Evolutionary conservation across 2,113 vertebrate genomes (phyloP).

Genomic region (Oreochromis aureus): DNA sequence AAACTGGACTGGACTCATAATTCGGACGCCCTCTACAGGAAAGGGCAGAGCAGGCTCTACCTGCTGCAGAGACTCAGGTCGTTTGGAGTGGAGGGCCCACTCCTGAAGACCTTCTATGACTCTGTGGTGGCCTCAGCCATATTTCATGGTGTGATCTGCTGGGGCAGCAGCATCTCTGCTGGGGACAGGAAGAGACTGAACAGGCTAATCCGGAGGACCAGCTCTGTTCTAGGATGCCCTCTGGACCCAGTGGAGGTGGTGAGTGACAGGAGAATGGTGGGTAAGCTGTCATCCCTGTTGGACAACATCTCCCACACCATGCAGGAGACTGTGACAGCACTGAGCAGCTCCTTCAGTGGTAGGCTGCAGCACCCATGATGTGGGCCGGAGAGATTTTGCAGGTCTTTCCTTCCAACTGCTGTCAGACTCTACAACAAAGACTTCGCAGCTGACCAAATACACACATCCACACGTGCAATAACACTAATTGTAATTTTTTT

Average conservation of each 20-base stretch:
- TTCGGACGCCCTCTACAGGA: rapidly evolving
- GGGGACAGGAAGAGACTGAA: rapidly evolving
- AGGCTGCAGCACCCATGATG: too few relatives aligned
- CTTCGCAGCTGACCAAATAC: background rate
- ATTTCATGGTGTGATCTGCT: rapidly evolving
- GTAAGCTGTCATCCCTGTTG: too few relatives aligned
- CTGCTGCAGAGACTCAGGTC: background rate
- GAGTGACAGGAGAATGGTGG: background rate
- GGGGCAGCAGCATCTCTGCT: rapidly evolving
- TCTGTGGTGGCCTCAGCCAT: background rate
- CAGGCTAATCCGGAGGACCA: rapidly evolving
- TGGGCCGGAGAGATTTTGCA: too few relatives aligned
- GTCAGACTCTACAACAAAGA: background rate
- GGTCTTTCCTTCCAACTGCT: background rate
- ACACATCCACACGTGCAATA: background rate
- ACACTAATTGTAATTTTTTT: background rate
- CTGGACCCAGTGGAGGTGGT: background rate
- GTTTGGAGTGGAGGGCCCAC: background rate
- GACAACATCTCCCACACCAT: too few relatives aligned
- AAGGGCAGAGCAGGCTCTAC: background rate
- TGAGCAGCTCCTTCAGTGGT: too few relatives aligned
- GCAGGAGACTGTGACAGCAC: too few relatives aligned
- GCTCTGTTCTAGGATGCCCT: rapidly evolving
- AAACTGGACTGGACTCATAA: background rate
- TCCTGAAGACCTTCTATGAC: background rate